Percentiles rank a stretch among this genome's conserved stretches.
phyloP scores from a whole-genome alignment of 2,113 vertebrate genomes.

The Crotalus horridus region DNA sequence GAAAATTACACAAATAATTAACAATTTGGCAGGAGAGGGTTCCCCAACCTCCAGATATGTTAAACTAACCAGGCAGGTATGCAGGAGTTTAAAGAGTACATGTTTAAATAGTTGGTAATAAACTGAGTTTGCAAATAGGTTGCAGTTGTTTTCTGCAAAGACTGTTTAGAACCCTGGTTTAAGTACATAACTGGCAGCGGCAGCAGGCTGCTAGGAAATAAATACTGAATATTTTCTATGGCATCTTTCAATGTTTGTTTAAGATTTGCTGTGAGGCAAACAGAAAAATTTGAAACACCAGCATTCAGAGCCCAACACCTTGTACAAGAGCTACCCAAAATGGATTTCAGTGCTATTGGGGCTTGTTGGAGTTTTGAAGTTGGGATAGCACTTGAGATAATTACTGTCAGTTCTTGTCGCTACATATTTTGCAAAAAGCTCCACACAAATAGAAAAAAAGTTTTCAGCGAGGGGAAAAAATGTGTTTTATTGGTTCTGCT shows the following conservation, averaged over 20 bases:
- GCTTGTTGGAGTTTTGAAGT: neutral
- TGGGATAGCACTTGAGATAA: neutral
- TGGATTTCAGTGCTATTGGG: neutral
- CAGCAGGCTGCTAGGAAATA: neutral
- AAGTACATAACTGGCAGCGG: neutral
- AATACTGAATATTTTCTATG: too few relatives aligned
- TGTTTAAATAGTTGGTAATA: neutral
- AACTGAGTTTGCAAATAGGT: neutral
- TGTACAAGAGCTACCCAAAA: neutral
- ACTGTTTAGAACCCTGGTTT: neutral
- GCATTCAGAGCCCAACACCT: neutral
- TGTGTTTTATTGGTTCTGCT: neutral
- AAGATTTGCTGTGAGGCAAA: too few relatives aligned
- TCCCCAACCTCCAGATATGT: neutral
- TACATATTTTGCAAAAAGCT: neutral
- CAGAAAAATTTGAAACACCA: neutral
- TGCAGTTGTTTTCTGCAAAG: neutral
- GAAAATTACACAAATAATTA: conserved; percentile 56
- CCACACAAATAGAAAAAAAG: neutral
- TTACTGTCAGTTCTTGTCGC: neutral
- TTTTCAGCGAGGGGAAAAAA: neutral
- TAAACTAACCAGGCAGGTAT: neutral
- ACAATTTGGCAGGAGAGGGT: conserved; percentile 47
- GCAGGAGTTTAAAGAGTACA: neutral
- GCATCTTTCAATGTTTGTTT: neutral